Conservation (phyloP, 2,113 vertebrate genomes). For the Nymphicus hollandicus region DNA sequence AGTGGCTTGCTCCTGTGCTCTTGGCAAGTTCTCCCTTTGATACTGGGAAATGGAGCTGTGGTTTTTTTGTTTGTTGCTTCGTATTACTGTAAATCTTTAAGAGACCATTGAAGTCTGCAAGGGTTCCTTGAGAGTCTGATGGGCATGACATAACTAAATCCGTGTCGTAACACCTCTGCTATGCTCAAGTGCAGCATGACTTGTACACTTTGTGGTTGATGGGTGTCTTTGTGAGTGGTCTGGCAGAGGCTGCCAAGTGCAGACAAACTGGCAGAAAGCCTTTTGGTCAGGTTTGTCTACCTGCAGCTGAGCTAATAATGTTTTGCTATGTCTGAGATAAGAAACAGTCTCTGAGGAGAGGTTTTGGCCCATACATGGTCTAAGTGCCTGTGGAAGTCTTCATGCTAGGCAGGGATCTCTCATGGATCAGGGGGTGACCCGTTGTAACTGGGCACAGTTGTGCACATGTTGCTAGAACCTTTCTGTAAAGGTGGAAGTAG, state of each 20-base stretch:
- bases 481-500: not conserved
- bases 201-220: not conserved
- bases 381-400: not conserved
- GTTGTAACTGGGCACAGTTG: not conserved
- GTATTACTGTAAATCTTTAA: not conserved
- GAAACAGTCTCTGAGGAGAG: not conserved
- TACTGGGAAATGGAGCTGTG: not conserved
- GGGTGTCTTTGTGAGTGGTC: not conserved
- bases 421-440: fast-evolving
- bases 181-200: not conserved
- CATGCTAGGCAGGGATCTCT: not conserved
- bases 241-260: not conserved
- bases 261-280: not conserved
- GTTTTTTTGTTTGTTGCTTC: not conserved
- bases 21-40: not conserved
- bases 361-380: fast-evolving
- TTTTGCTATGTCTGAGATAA: not conserved
- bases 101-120: not conserved
- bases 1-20: not conserved
- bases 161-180: not conserved
- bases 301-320: not conserved
- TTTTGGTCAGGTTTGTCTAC: not conserved
- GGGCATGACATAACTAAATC: not conserved
- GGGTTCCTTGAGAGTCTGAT: not conserved
- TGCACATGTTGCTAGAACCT: fast-evolving